Conservation (phyloP, 2,888 invertebrate genomes). For the Cheiracanthium punctorium region DNA sequence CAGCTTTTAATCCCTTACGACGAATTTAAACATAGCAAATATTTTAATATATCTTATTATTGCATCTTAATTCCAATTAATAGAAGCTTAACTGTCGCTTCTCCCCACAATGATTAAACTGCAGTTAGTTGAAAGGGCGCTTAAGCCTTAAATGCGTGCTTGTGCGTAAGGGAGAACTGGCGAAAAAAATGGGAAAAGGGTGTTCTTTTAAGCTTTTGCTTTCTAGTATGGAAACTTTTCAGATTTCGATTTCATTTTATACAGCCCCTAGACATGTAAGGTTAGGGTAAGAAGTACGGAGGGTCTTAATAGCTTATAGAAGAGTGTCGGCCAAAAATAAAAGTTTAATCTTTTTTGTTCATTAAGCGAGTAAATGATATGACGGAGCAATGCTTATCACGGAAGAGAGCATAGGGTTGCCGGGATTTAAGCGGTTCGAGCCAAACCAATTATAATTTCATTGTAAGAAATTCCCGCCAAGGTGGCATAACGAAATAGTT, state of each 20-base stretch:
- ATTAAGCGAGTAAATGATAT: slow-evolving; percentile 67
- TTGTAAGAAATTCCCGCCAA: slow-evolving; percentile 43
- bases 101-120: not conserved
- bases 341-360: slow-evolving; percentile 70
- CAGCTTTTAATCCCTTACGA: not conserved
- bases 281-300: slow-evolving; percentile 27
- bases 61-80: slow-evolving; percentile 7
- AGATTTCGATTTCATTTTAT: not conserved
- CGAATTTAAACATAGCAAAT: not conserved
- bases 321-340: slow-evolving; percentile 59
- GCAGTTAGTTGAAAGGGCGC: not conserved
- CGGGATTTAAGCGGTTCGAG: not conserved
- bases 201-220: not conserved
- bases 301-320: slow-evolving; percentile 68
- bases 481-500: not conserved
- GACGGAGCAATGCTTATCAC: slow-evolving; percentile 59
- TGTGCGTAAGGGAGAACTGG: not conserved
- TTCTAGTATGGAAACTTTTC: not conserved
- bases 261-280: slow-evolving; percentile 29
- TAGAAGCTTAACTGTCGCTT: not conserved
- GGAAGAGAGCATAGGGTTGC: slow-evolving; percentile 46
- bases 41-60: slow-evolving; percentile 10
- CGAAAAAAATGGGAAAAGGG: not conserved
- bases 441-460: slow-evolving; percentile 54
- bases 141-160: slow-evolving; percentile 1